Evolutionary conservation across 2,113 vertebrate genomes (phyloP), one percentile per base, ranked within the genome.

Genomic region (Cyphomyrus discorhynchus): DNA sequence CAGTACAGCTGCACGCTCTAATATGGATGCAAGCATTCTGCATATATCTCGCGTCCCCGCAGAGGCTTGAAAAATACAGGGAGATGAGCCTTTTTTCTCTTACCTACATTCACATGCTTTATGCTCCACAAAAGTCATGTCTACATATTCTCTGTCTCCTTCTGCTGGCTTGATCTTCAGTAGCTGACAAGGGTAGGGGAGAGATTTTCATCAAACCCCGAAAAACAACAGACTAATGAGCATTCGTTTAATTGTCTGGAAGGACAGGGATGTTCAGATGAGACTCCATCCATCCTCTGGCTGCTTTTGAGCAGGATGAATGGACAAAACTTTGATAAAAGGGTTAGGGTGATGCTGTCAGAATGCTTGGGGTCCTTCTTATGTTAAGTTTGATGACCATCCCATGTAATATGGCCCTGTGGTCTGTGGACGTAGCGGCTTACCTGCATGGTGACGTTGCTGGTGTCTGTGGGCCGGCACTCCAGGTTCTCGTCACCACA

Each of bases 361-460:
- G 6, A 42, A 39, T 42, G 31, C 11, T 39, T 39, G 74, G 13
- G 74, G 35, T 80, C 15, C 17, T 35, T 11, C 35, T 39, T 19
- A 8, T 5, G 15, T 77, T 7, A 42, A 2, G 74, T 80, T 35
- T 35, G 42, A 80, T 80, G 74, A 42, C 15, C 31, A 19, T 42
- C 74, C 74, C 74, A 42, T 2, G 4, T 80, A 35, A 80, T 35
- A 80, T n/a, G 39, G 35, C 50, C 35, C 42, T 27, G 50, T 35
- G 6, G 45, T 10, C 10, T 9, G 85, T 45, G 31, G 46, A 17
- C 62, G 19, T 10, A 27, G 9, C n/a, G 19, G 0, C 93, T 52
- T 93, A 98, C 98, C 97, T 99, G 97, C 97, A 99, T 97, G 89
- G 97, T 98, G 92, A 98, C 92, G 0, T 96, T 98, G 89, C 92